Evolutionary conservation across 2,113 vertebrate genomes (phyloP).

Genomic region (Neotragus moschatus): DNA sequence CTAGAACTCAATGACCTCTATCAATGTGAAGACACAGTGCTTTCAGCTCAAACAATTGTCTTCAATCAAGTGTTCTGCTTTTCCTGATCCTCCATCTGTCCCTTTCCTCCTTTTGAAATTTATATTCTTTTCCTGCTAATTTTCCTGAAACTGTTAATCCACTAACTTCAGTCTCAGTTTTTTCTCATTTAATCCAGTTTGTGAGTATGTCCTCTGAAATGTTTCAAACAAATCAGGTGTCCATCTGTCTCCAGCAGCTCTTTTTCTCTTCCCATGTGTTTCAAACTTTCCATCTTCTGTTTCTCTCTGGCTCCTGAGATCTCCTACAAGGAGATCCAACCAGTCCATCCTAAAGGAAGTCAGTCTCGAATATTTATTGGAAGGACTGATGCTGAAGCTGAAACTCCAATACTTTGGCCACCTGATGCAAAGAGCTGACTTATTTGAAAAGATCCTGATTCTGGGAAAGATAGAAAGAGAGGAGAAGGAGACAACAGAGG

Average conservation of each 20-base stretch:
- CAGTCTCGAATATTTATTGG: neutral
- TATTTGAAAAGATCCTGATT: neutral
- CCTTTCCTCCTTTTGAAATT: neutral
- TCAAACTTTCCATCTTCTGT: neutral
- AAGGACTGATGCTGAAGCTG: neutral
- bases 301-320: neutral
- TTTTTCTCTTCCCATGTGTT: neutral
- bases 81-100: neutral
- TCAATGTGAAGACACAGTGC: neutral
- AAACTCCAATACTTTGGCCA: neutral
- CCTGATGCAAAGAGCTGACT: neutral
- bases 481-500: neutral
- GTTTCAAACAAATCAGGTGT: constrained; percentile 2
- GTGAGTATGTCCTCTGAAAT: neutral
- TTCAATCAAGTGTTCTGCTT: neutral
- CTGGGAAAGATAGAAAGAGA: neutral
- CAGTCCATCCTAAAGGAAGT: neutral
- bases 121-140: neutral
- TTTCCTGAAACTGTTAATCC: neutral
- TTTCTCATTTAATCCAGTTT: neutral
- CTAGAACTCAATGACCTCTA: neutral
- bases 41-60: neutral
- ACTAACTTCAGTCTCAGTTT: constrained; percentile 22
- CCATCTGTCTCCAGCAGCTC: neutral
- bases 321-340: neutral